Conservation (phyloP, 2,888 invertebrate genomes). For the Rhagium mordax region DNA sequence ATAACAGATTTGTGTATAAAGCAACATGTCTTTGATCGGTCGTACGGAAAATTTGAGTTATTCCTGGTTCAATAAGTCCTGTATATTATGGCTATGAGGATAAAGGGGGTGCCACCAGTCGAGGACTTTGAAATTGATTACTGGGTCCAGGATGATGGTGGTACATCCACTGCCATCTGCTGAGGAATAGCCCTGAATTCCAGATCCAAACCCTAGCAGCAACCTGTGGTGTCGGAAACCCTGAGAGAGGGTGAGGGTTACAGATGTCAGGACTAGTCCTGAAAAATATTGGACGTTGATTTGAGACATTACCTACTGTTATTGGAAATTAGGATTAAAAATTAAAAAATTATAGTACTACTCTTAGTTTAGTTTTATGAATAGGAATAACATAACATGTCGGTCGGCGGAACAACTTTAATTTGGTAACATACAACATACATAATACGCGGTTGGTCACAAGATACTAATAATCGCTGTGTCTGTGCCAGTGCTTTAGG, state of each 20-base stretch:
- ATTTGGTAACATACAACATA: too few species aligned
- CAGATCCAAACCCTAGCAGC: conserved; percentile 73
- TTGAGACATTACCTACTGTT: too few species aligned
- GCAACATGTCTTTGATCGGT: conserved; percentile 14
- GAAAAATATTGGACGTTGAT: conserved; percentile 12
- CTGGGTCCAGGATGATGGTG: conserved; percentile 71
- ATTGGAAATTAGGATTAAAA: too few species aligned
- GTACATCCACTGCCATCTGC: conserved; percentile 65
- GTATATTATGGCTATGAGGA: conserved; percentile 67
- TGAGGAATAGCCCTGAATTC: conserved; percentile 50
- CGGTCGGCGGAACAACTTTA: too few species aligned
- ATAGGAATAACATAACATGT: too few species aligned
- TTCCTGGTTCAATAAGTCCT: conserved; percentile 59
- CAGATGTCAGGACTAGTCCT: conserved; percentile 75
- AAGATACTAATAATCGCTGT: too few species aligned
- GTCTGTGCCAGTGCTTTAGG: too few species aligned
- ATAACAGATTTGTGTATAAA: conserved; percentile 8
- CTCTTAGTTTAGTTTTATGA: too few species aligned
- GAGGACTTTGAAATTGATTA: conserved; percentile 72
- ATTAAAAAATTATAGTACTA: too few species aligned
- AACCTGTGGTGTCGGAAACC: conserved; percentile 72
- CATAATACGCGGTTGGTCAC: too few species aligned
- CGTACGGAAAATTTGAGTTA: conserved; percentile 38
- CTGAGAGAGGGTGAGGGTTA: conserved; percentile 72
- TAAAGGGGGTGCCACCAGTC: conserved; percentile 81